These are phyloP conservation scores for Chroicocephalus ridibundus DNA, from an alignment of 2,113 vertebrate species.

Conservation along the genomic window DNA sequence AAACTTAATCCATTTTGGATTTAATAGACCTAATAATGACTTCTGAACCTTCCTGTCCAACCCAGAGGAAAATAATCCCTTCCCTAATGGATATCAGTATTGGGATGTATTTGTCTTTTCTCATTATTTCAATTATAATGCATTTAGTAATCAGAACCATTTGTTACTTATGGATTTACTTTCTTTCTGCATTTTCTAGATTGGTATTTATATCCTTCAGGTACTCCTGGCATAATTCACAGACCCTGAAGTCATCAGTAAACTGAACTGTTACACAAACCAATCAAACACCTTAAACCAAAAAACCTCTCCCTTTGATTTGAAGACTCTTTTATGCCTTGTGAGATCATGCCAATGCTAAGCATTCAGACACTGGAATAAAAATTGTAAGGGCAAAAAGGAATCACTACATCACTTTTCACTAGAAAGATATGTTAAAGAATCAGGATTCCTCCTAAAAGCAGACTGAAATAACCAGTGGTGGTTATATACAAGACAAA, in stretches of 20 bases:
- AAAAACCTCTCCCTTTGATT: background rate
- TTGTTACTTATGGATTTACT: background rate
- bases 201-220: background rate
- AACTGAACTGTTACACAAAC: background rate
- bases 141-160: background rate
- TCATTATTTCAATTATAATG: background rate
- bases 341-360: background rate
- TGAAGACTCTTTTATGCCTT: background rate
- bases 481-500: background rate
- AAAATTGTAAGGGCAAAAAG: background rate
- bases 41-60: background rate
- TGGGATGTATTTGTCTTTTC: background rate
- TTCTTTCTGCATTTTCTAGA: background rate
- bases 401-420: background rate
- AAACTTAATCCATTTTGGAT: background rate
- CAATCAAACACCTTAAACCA: background rate
- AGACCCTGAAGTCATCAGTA: background rate
- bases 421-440: background rate
- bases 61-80: background rate
- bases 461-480: background rate
- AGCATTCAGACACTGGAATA: background rate
- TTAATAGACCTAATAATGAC: background rate
- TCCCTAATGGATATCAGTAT: background rate
- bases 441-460: background rate
- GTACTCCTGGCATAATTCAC: background rate